Base-by-base conservation (phyloP, 2,888 invertebrate species). In the Cephus spinipes region DNA sequence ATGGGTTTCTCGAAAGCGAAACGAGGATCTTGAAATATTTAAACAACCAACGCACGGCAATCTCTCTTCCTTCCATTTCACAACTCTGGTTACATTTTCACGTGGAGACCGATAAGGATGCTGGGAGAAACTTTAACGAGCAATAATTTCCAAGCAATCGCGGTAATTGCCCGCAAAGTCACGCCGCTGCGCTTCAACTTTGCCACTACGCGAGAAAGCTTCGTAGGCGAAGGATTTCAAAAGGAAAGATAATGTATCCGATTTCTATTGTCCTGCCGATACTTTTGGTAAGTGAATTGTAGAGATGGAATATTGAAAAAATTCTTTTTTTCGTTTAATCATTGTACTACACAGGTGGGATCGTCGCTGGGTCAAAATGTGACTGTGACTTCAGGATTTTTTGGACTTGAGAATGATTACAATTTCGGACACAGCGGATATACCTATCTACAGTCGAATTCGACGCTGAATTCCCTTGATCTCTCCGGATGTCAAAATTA, bases 401-500 rank as follows among this genome's bases (percentile, higher is more conserved):
- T 30, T n/a, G 74, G 35, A n/a, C 74, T 74, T 35, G 12, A 36
- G 31, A 36, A 74, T 30, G 35, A 74, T 30, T 11, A 74, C 11
- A 74, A 74, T 74, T 74, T 74, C 9, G 74, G 74, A 36, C 74
- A 74, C 11, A 74, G 74, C 33, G 74, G 74, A 12, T 74, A 74
- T 6, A 11, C 15, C 6, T 74, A 74, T 33, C 35, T 74, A 1
- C 35, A 12, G 4, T 74, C 74, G 23, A 35, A 74, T 11, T 33
- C 71, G 71, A 34, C 15, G 12, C 74, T 30, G 12, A 31, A 81
- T 33, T 74, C 78, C 11, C 76, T 82, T 12, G 79, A 82, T 76
- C 34, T 83, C 30, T 81, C 83, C 4, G 76, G 68, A 71, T 85
- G 84, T 82, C 83, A 82, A 80, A 77, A 81, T 79, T 82, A 81